These are phyloP conservation scores for silkworm (Bombyx mori) DNA, from an alignment of 1,140 invertebrate species.

Conservation along the genomic window DNA sequence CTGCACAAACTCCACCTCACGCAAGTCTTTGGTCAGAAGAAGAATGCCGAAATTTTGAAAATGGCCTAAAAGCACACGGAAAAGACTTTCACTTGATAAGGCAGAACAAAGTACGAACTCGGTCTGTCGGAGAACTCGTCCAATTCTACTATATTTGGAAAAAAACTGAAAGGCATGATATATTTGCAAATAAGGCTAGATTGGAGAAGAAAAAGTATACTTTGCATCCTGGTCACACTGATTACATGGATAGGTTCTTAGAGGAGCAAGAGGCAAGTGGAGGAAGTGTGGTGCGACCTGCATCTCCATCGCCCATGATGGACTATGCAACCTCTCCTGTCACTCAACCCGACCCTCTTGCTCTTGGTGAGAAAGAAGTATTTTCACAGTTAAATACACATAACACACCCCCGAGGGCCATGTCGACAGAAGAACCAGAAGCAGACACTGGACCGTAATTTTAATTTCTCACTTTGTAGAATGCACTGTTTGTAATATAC, in stretches of 20 bases:
- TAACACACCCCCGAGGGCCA: slow-evolving; percentile 41
- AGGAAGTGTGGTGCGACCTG: slow-evolving; percentile 47
- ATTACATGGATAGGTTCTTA: slow-evolving; percentile 90
- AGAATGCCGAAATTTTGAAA: slow-evolving; percentile 97
- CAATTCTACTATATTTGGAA: slow-evolving; percentile 99
- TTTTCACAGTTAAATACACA: slow-evolving; percentile 61
- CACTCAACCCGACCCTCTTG: slow-evolving; percentile 62
- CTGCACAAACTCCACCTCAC: slow-evolving; percentile 71
- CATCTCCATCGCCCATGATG: slow-evolving; percentile 61
- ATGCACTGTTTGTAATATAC: slow-evolving; percentile 26
- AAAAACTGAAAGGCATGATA: slow-evolving; percentile 97
- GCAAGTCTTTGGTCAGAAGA: slow-evolving; percentile 96
- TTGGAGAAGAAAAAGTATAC: slow-evolving; percentile 91
- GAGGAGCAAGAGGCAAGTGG: slow-evolving; percentile 81
- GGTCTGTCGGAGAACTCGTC: slow-evolving; percentile 96
- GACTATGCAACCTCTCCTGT: slow-evolving; percentile 53
- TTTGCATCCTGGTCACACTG: slow-evolving; percentile 86
- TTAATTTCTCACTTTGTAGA: slow-evolving; percentile 23
- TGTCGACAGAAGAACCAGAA: slow-evolving; percentile 53
- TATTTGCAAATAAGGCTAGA: slow-evolving; percentile 86
- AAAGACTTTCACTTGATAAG: slow-evolving; percentile 98
- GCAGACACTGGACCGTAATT: slow-evolving; percentile 58
- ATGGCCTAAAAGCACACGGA: slow-evolving; percentile 91
- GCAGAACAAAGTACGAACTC: slow-evolving; percentile 92
- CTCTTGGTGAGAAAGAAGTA: slow-evolving; percentile 64